Percentiles rank a stretch among this genome's conserved stretches.
Evolutionary conservation across 1,140 invertebrate species (phyloP).

Genomic region (Calephelis virginiensis): DNA sequence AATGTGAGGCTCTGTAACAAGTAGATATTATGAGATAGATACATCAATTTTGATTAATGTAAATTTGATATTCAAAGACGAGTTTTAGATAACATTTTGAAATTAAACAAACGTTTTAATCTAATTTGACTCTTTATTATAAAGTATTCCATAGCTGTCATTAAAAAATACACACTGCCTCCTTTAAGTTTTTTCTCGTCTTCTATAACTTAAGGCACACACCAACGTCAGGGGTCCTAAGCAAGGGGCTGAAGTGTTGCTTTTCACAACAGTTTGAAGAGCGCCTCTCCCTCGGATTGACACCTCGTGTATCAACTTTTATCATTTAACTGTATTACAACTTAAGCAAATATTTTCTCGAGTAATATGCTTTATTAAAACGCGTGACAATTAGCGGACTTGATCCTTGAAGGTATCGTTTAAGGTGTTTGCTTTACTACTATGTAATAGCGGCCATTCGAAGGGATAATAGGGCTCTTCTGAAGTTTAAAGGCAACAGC

Average conservation of each 20-base stretch:
- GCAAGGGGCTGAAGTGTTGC: conserved; percentile 43
- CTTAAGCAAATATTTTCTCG: conserved; percentile 8
- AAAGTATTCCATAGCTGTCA: no score
- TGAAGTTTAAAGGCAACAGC: background rate
- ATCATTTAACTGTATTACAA: conserved; percentile 11
- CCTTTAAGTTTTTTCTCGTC: background rate
- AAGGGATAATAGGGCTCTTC: background rate
- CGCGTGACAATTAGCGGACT: background rate
- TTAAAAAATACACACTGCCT: no score
- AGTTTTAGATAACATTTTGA: no score
- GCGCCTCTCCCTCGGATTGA: conserved; percentile 30
- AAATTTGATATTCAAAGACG: no score
- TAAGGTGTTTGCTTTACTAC: background rate
- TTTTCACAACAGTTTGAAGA: conserved; percentile 46
- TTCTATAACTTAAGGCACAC: conserved; percentile 28
- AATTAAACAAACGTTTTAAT: no score
- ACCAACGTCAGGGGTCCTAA: conserved; percentile 29
- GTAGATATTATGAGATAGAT: no score
- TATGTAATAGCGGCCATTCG: background rate
- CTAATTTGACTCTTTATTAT: no score
- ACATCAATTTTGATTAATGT: no score
- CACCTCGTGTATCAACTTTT: conserved; percentile 18
- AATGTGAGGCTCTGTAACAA: no score
- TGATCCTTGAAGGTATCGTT: background rate
- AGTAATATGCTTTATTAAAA: conserved; percentile 14